Evolutionary conservation across 2,888 invertebrate species (phyloP).

Genomic region (Tyria jacobaeae): DNA sequence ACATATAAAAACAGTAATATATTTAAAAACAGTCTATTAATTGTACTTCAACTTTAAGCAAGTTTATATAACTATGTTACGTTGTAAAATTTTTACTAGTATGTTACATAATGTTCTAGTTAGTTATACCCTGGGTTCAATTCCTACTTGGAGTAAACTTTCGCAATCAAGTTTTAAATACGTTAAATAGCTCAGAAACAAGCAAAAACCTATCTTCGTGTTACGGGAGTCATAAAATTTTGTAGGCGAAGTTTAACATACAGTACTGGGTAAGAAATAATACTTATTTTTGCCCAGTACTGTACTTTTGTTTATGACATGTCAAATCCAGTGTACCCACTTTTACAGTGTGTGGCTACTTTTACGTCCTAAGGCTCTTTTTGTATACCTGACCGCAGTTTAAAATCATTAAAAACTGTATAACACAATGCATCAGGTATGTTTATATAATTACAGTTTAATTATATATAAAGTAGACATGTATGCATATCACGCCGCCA

Average conservation of each 20-base stretch:
- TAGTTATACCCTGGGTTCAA: background rate
- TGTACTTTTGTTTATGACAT: too few species aligned
- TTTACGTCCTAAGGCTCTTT: background rate
- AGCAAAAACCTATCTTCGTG: too few species aligned
- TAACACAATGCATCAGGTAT: background rate
- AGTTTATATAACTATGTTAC: too few species aligned
- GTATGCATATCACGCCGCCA: constrained; percentile 42
- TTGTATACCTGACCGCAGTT: background rate
- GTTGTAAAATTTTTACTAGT: too few species aligned
- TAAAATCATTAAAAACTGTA: background rate
- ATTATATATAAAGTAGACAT: constrained; percentile 4
- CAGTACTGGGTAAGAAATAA: too few species aligned
- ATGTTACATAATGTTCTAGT: background rate
- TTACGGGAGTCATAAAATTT: too few species aligned
- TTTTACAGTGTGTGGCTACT: too few species aligned
- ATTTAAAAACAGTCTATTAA: too few species aligned
- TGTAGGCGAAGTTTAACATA: background rate
- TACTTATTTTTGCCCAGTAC: too few species aligned
- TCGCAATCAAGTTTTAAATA: background rate
- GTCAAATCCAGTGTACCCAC: background rate
- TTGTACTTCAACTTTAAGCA: too few species aligned
- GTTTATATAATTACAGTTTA: background rate
- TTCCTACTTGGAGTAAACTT: background rate
- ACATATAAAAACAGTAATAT: too few species aligned
- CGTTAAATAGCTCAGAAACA: background rate